Evolutionary conservation across 2,113 vertebrate species (phyloP), one percentile per base, ranked within the genome.

Genomic region (Mesitornis unicolor): DNA sequence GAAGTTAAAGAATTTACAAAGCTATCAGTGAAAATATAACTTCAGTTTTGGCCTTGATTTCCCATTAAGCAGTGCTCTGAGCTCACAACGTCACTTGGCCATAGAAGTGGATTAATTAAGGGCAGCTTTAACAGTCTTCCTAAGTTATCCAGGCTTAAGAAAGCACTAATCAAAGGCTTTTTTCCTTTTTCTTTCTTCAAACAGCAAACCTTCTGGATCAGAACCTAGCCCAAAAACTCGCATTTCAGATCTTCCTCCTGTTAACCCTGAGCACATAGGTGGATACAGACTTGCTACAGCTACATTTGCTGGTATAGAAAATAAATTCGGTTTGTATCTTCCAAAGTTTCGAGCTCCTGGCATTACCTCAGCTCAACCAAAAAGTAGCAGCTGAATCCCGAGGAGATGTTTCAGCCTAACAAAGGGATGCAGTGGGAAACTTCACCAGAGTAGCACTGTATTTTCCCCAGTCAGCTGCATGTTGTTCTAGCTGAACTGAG

Each of bases 291-390:
- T 99, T 48, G 99, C 99, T 54, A 99, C 99, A 28, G 98, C 99
- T 73, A 99, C 99, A 1, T 99, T 99, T 85, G 99, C 99, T 38
- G 99, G 99, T 16, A 99, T 99, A 90, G 99, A 99, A 97, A 99
- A 99, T 92, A 99, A 99, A 95, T 99, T 99, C 76, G 99, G 99
- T 59, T 98, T 99, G 17, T 99, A 99, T 93, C 98, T 99, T 93
- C 99, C 99, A 42, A 99, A 99, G 96, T 99, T 99, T 97, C 99
- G 96, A 85, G 82, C 98, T 84, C 91, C 98, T 42, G 97, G 21
- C 36, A 74, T 92, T 50, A 59, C 96, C 48, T 96, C 98, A 90
- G 98, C 98, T 91, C 98, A 98, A 79, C 57, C 97, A 77, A 97
- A 94, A 96, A n/a, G 82, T 16, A 60, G 79, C 96, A 67, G 94